phyloP scores from a whole-genome alignment of 2,888 invertebrate species.

The Tolmerus cingulatus region DNA sequence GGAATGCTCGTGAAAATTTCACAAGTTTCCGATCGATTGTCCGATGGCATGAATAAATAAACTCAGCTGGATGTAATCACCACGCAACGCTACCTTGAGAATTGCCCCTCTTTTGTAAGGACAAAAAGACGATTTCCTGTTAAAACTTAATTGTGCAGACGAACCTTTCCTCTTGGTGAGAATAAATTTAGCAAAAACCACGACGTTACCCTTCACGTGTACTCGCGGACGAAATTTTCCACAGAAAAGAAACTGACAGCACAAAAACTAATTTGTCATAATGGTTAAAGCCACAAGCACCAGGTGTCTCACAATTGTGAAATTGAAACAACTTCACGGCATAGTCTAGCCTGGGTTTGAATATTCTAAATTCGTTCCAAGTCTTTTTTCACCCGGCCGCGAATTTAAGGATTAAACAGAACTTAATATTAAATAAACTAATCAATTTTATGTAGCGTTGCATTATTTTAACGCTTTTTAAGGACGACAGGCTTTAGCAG shows the following conservation, averaged over 20 bases:
- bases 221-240: slow-evolving; percentile 42
- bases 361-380: not conserved
- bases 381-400: not conserved
- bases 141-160: not conserved
- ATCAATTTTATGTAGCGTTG: no score
- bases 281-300: not conserved
- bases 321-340: not conserved
- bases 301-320: not conserved
- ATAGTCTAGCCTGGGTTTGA: not conserved
- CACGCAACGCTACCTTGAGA: not conserved
- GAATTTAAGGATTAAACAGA: not conserved
- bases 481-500: no score
- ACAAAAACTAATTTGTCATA: not conserved
- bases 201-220: slow-evolving; percentile 44
- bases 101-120: not conserved
- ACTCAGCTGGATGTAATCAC: not conserved
- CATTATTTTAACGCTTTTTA: no score
- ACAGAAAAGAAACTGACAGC: slow-evolving; percentile 33
- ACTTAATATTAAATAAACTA: no score
- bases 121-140: not conserved
- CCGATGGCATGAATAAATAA: slow-evolving; percentile 1
- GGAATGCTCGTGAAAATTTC: not conserved
- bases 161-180: not conserved
- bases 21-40: slow-evolving; percentile 8
- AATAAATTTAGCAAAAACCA: slow-evolving; percentile 42